Conservation (phyloP, 1,140 invertebrate species). For the Pseudoatta argentina region DNA sequence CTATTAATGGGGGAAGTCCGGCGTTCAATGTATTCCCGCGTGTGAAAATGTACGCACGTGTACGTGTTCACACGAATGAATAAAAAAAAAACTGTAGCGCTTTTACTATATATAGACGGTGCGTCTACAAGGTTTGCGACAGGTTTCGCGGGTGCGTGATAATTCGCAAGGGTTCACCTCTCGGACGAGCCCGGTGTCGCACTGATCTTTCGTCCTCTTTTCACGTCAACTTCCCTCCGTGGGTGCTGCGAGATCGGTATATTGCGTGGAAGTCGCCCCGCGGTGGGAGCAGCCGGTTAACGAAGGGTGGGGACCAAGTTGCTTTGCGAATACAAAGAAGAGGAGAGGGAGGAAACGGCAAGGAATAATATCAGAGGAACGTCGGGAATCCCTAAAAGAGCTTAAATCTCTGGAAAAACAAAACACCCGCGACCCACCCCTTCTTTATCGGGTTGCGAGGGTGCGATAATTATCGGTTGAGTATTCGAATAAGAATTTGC, state of each 20-base stretch:
- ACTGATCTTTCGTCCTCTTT: conserved; percentile 69
- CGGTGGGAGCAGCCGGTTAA: conserved; percentile 33
- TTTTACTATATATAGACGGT: conserved; percentile 6
- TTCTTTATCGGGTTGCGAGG: neutral
- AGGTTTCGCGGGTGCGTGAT: neutral
- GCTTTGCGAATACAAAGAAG: neutral
- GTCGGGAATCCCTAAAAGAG: neutral
- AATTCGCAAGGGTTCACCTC: conserved; percentile 23
- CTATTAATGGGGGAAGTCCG: neutral
- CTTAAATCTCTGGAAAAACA: neutral
- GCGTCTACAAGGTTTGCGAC: neutral
- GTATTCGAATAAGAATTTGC: neutral
- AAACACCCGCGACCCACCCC: neutral
- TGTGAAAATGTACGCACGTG: neutral
- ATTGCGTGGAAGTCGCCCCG: conserved; percentile 21
- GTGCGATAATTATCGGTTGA: neutral
- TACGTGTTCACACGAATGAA: conserved; percentile 1
- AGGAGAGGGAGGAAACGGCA: conserved; percentile 23
- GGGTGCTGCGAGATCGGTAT: conserved; percentile 49
- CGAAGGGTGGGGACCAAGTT: conserved; percentile 22
- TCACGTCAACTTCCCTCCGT: conserved; percentile 62
- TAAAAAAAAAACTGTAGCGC: neutral
- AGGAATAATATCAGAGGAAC: neutral
- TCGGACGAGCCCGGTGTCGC: conserved; percentile 43
- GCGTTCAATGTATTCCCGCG: neutral